phyloP scores from a whole-genome alignment of 2,797 vertebrate genomes.

The Parotocinclus haroldoi region DNA sequence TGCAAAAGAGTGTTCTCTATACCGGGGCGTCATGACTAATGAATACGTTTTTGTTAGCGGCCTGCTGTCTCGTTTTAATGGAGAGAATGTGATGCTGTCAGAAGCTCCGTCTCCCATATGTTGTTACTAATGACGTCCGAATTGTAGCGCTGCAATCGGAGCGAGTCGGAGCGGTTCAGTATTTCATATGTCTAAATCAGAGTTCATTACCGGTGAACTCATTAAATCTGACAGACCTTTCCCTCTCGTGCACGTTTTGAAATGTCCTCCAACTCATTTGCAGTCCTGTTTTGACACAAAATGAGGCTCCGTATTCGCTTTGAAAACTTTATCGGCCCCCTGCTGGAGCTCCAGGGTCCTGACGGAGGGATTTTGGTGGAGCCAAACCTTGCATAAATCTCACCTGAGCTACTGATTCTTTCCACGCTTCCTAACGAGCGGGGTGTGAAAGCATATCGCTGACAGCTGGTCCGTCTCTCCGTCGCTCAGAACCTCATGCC shows the following conservation, averaged over 20 bases:
- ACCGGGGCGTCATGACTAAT: background rate
- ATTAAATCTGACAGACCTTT: background rate
- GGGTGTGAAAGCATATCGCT: constrained; percentile 11
- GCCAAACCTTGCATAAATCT: too few relatives aligned
- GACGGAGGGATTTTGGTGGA: too few relatives aligned
- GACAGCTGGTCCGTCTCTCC: constrained; percentile 19
- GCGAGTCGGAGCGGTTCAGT: background rate
- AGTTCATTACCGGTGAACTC: background rate
- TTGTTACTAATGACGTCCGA: constrained; percentile 21
- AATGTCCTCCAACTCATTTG: background rate
- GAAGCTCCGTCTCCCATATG: constrained; percentile 10
- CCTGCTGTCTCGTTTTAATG: constrained; percentile 11
- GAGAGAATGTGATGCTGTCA: constrained; percentile 9
- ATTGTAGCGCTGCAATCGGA: background rate
- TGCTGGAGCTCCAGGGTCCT: too few relatives aligned
- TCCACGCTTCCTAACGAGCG: constrained; percentile 36
- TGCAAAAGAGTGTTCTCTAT: background rate
- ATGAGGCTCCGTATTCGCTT: constrained; percentile 26
- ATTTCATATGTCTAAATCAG: background rate
- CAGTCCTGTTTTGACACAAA: constrained; percentile 1
- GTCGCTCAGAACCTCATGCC: constrained; percentile 15
- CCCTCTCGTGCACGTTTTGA: background rate
- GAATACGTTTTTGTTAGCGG: constrained; percentile 22
- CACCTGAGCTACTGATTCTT: constrained; percentile 10
- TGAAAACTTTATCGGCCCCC: constrained; percentile 24